Conservation (phyloP, 2,797 vertebrate genomes). For the Pantherophis alleghaniensis region DNA sequence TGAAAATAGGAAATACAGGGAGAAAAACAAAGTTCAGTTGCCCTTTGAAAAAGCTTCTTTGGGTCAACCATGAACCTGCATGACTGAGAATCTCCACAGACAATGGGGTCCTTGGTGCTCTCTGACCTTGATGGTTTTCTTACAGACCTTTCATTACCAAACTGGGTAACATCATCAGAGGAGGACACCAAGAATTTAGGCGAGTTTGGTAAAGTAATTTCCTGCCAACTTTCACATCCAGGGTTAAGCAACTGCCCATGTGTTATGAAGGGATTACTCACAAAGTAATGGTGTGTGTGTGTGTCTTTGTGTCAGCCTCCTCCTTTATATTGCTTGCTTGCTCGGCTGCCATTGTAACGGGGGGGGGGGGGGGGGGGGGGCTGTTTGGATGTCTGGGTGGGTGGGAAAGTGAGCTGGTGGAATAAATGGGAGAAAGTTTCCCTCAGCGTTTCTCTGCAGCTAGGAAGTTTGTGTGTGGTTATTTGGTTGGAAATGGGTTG, state of each 20-base stretch:
- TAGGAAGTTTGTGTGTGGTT: no score
- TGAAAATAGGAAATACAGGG: background rate
- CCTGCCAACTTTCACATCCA: background rate
- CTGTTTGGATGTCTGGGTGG: no score
- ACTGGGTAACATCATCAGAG: background rate
- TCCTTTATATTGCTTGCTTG: no score
- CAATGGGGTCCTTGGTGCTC: background rate
- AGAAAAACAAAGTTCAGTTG: background rate
- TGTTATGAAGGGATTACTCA: background rate
- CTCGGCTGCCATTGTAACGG: no score
- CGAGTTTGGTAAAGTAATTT: background rate
- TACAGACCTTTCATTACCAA: background rate
- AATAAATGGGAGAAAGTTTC: no score
- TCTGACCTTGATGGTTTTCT: background rate
- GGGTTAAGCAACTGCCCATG: background rate
- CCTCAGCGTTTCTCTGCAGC: no score
- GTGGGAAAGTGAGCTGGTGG: no score
- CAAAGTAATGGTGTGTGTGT: background rate
- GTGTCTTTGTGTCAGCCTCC: background rate
- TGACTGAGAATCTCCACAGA: background rate
- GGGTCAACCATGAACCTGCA: background rate
- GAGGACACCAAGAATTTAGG: background rate
- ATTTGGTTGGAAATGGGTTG: no score
- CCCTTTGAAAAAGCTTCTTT: background rate
- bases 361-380: no score